These are phyloP conservation scores for Osedax frankpressi DNA, from an alignment of 2,888 invertebrate genomes.

Conservation along the genomic window DNA sequence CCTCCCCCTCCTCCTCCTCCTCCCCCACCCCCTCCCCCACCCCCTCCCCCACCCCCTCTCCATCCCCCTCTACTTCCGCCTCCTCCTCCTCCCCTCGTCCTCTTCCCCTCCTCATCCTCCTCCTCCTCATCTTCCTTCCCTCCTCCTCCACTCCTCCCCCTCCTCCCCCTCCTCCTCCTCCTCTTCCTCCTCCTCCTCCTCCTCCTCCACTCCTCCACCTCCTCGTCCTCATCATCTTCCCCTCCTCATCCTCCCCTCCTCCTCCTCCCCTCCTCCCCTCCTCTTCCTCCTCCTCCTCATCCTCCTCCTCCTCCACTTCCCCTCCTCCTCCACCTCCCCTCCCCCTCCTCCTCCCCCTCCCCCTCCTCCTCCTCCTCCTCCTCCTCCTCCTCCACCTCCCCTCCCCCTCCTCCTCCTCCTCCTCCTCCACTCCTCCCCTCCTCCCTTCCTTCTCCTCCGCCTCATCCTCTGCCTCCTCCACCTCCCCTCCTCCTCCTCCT, in stretches of 20 bases:
- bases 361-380: too few relatives aligned
- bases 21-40: not conserved
- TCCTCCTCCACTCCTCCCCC: too few relatives aligned
- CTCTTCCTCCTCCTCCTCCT: too few relatives aligned
- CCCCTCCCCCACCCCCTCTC: not conserved
- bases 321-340: too few relatives aligned
- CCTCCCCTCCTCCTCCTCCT: not conserved
- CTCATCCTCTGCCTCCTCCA: not conserved
- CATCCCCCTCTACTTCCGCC: not conserved
- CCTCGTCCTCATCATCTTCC: not conserved
- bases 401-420: not conserved
- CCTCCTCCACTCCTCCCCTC: not conserved
- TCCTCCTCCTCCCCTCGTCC: not conserved
- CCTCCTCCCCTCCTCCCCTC: not conserved
- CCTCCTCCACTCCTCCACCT: too few relatives aligned
- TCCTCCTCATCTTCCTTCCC: too few relatives aligned
- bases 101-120: not conserved
- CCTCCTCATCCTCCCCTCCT: too few relatives aligned
- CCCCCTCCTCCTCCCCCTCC: not conserved
- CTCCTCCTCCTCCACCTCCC: too few relatives aligned
- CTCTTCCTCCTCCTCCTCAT: too few relatives aligned
- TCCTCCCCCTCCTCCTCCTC: too few relatives aligned
- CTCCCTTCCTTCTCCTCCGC: not conserved
- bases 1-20: constrained; percentile 43
- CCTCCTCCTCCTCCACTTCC: too few relatives aligned